Conservation (phyloP, 2,113 vertebrate species). For the Castor canadensis region DNA sequence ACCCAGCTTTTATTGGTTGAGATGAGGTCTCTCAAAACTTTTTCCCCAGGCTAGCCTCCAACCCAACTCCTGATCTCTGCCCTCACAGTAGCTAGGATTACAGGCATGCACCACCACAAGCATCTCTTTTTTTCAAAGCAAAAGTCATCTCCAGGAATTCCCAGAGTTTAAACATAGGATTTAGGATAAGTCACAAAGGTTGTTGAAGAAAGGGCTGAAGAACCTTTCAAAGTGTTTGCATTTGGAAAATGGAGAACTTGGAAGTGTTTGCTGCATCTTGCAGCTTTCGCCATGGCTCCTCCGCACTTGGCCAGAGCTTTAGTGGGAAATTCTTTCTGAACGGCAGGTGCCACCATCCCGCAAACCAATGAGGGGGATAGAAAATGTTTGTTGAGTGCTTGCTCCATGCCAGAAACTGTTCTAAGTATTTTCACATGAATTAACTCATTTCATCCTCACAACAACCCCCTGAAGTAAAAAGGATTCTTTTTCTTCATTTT, state of each 20-base stretch:
- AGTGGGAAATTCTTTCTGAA: background rate
- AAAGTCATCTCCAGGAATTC: background rate
- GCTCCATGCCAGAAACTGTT: background rate
- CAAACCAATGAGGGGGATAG: background rate
- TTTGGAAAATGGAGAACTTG: background rate
- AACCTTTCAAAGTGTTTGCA: background rate
- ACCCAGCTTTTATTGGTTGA: too few species aligned
- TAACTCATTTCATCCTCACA: background rate
- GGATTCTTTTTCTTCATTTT: background rate
- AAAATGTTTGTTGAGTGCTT: background rate
- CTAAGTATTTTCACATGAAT: background rate
- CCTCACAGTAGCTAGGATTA: too few species aligned
- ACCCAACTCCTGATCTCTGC: too few species aligned
- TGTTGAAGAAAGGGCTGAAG: background rate
- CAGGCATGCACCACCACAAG: too few species aligned
- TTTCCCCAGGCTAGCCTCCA: too few species aligned
- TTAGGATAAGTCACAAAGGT: background rate
- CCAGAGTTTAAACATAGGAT: background rate
- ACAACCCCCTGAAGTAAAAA: background rate
- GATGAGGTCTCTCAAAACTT: too few species aligned
- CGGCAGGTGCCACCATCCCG: background rate
- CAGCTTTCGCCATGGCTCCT: background rate
- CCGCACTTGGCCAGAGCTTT: background rate
- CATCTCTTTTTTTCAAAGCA: background rate
- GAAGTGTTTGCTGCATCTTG: background rate